A percentile compares a stretch with the other conserved stretches of the same genome.
Conservation (phyloP, 37 sponge, comb jelly and placozoan genomes). For the Chondrosia reniformis region DNA sequence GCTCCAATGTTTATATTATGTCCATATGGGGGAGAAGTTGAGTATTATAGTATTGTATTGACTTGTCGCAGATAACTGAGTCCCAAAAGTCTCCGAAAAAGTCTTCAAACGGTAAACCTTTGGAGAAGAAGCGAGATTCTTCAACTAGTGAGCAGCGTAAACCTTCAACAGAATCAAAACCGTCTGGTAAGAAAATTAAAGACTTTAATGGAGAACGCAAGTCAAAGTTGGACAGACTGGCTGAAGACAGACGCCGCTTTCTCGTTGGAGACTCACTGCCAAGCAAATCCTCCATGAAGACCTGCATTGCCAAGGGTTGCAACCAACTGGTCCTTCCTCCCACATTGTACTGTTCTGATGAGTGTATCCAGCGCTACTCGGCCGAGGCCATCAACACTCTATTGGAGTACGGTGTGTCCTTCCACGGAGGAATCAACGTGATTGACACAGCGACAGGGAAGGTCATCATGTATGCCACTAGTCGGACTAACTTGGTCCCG, state of each 20-base stretch:
- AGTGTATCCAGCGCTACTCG: slow-evolving; percentile 45
- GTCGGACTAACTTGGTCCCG: slow-evolving; percentile 41
- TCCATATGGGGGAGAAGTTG: too few relatives aligned
- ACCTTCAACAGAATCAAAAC: not conserved
- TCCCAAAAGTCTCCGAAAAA: too few relatives aligned
- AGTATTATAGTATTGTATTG: too few relatives aligned
- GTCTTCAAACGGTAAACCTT: too few relatives aligned
- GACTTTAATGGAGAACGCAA: slow-evolving; percentile 7
- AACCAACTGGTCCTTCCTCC: slow-evolving; percentile 29
- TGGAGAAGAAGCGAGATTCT: not conserved
- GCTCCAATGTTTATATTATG: too few relatives aligned
- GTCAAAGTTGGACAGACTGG: not conserved
- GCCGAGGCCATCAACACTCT: slow-evolving; percentile 37
- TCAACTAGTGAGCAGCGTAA: not conserved
- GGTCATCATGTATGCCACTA: slow-evolving; percentile 67
- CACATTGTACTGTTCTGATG: slow-evolving; percentile 46
- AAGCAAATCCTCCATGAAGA: not conserved
- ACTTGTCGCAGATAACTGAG: too few relatives aligned
- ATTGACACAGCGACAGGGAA: slow-evolving; percentile 63
- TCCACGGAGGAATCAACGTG: slow-evolving; percentile 58
- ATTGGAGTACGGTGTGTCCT: slow-evolving; percentile 37
- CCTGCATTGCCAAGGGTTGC: slow-evolving; percentile 51
- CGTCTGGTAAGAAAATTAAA: slow-evolving; percentile 18
- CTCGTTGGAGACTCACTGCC: slow-evolving; percentile 13
- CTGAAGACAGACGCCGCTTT: slow-evolving; percentile 8